Evolutionary conservation across 2,797 vertebrate genomes (phyloP), one percentile per base, ranked within the genome.

Genomic region (Perdix hodgsoniae): DNA sequence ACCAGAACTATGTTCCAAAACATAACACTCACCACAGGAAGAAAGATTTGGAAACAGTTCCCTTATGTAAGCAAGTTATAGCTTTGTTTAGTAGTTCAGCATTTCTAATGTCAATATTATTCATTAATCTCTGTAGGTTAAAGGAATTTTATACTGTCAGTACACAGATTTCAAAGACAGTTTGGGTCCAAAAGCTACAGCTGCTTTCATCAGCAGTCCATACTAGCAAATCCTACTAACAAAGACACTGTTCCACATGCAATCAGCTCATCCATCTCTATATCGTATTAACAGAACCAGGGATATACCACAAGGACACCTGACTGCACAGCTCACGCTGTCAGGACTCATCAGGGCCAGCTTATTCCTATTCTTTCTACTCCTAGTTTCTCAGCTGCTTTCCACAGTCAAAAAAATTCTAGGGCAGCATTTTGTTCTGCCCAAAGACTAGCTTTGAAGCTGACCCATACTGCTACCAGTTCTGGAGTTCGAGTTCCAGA

Each of bases 91-190:
- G 70, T 52, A 94, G 85, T 88, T 72, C 67, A 88, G 63, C 56
- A 85, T 70, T 95, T 86, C 74, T 88, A 74, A 75, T 90, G 86
- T 93, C 88, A 91, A 40, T 80, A 96, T 94, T 96, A 79, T 88
- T 89, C 72, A 91, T 81, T 88, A 86, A 90, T 91, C 77, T 86
- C 89, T 77, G 72, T 72, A 91, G 61, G 80, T 85, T 88, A 86
- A 21, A 91, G 91, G 83, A 72, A 90, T 89, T 78, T 76, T 65
- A 73, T 47, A 50, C 17, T 66, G 37, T 49, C 45, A 78, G 74
- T n/a, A 47, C 52, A 72, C 29, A 5, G 10, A 70, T 80, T 86
- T 86, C 66, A 88, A 72, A 87, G 56, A 33, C 56, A 81, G 59
- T 69, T 52, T 73, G 56, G 47, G 75, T 73, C 27, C 56, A 74